A percentile compares a stretch with the other conserved stretches of the same genome.
Conservation (phyloP, 2,797 vertebrate species). For the Trematomus bernacchii region DNA sequence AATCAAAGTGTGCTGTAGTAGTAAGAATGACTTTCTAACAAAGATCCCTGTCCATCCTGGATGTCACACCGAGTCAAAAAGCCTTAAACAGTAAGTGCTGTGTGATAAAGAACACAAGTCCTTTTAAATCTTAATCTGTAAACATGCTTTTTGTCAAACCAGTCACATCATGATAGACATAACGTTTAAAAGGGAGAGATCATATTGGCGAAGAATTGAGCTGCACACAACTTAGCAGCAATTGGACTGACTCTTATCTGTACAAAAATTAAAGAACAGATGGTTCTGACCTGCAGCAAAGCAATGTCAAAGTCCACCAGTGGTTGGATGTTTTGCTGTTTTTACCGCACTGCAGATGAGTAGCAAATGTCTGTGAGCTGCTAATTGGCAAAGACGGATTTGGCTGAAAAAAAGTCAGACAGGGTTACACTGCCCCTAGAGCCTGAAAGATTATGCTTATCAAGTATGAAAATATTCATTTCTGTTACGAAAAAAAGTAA, state of each 20-base stretch:
- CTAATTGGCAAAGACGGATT: conserved; percentile 2
- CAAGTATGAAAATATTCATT: conserved; percentile 8
- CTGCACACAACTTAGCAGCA: neutral
- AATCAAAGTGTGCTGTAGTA: neutral
- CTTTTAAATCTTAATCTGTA: neutral
- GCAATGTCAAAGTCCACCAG: neutral
- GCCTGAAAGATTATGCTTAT: neutral
- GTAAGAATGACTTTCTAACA: neutral
- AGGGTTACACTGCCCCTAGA: neutral
- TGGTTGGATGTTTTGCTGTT: neutral
- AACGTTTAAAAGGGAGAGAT: neutral
- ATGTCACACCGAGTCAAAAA: neutral
- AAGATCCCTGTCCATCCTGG: neutral
- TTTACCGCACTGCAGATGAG: conserved; percentile 17
- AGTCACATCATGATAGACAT: neutral
- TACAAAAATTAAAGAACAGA: neutral
- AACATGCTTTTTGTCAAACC: conserved; percentile 16
- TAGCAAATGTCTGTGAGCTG: neutral
- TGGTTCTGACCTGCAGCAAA: conserved; percentile 1
- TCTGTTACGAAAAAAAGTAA: neutral
- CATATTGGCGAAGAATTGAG: neutral
- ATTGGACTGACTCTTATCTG: neutral
- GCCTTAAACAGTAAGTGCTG: neutral
- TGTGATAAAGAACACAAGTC: neutral
- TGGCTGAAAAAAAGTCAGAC: neutral